Base-by-base conservation (phyloP, 2,888 invertebrate species). In the Caenorhabditis imperialis region DNA sequence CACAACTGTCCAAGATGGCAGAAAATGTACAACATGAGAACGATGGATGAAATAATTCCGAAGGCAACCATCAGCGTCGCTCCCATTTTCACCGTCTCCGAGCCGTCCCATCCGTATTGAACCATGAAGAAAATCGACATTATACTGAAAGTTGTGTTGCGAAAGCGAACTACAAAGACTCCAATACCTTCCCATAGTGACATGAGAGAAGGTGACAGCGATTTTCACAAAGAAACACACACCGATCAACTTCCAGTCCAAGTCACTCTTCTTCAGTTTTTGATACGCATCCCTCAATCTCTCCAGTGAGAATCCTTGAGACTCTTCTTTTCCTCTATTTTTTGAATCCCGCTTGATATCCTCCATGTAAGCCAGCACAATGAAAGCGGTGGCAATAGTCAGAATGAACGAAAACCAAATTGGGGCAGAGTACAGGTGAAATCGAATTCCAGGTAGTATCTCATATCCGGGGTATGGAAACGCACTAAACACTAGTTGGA, bases 401-500 rank as follows among this genome's bases (percentile, higher is more conserved):
- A 55, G 44, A 25, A 67, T 12, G 4, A 67, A 44, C 22, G 65
- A 48, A 37, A 57, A 27, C 65, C 65, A 67, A 33, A 67, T 67
- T 3, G 65, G 65, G n/a, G 45, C 55, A 2, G 65, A 57, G 37
- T 51, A 67, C 1, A 67, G 44, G 48, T 67, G 55, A 44, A 67
- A 67, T 5, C 57, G 42, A 40, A 67, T 67, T 7, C 65, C 75
- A 18, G 72, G 58, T n/a, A 77, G 20, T 2, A 81, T 42, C 8
- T 71, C 50, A 20, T 69, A 54, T 3, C 81, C 81, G 0, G 81
- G 81, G 33, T 79, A 81, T 14, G 51, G 48, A 25, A 81, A 67
- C 6, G 53, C 53, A 30, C 79, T 67, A 50, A 82, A 81, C 10
- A 62, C 42, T n/a, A 81, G 30, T 38, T 81, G 79, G 6, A 75